A percentile compares a stretch with the other conserved stretches of the same genome.
These are phyloP conservation scores for Temnothorax ravouxi DNA, from an alignment of 2,888 invertebrate genomes.

Conservation along the genomic window DNA sequence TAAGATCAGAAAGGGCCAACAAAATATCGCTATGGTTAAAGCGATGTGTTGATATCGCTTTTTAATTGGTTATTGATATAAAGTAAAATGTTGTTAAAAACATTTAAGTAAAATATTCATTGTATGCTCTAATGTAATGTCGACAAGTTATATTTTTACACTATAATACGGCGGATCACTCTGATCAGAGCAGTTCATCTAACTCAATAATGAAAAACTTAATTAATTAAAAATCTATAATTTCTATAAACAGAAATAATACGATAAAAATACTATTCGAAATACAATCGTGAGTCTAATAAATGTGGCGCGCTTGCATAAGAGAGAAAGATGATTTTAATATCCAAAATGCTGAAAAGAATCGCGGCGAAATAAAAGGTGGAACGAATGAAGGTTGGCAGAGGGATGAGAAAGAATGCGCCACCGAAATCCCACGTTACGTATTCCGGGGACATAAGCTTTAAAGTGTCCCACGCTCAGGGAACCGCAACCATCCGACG, in stretches of 20 bases:
- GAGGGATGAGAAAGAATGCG: constrained; percentile 70
- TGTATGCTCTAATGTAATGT: not conserved
- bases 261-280: not conserved
- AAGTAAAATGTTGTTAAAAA: not conserved
- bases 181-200: not conserved
- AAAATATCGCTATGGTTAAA: not conserved
- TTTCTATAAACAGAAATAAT: not conserved
- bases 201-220: not conserved
- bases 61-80: not conserved
- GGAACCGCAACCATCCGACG: constrained; percentile 80
- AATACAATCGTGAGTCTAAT: not conserved
- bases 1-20: constrained; percentile 42
- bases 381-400: constrained; percentile 47
- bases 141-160: not conserved
- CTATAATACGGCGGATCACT: not conserved
- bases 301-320: constrained; percentile 38
- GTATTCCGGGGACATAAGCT: constrained; percentile 83
- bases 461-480: constrained; percentile 79
- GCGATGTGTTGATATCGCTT: not conserved
- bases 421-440: constrained; percentile 81
- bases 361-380: constrained; percentile 48
- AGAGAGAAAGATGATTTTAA: constrained; percentile 66
- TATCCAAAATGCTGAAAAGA: constrained; percentile 56
- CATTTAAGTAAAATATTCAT: not conserved
- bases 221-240: constrained; percentile 1